Conservation (phyloP, 2,113 vertebrate species). For the Reinhardtius hippoglossoides region DNA sequence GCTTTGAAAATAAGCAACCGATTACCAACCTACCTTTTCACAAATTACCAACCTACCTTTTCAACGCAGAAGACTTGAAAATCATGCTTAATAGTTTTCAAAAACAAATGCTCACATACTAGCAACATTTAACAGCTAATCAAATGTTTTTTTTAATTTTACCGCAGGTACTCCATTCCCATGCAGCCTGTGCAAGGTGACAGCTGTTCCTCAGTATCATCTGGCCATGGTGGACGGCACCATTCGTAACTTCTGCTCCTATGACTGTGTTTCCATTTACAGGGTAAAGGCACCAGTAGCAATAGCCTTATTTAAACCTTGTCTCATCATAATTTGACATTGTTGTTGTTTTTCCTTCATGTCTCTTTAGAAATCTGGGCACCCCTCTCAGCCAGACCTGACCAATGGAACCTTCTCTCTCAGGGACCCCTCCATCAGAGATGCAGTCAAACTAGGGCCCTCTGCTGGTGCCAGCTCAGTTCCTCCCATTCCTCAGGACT, state of each 20-base stretch:
- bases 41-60: no score
- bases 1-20: no score
- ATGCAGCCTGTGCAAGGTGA: slow-evolving; percentile 92
- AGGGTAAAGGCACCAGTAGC: slow-evolving; percentile 82
- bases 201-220: slow-evolving; percentile 94
- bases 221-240: slow-evolving; percentile 97
- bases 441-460: slow-evolving; percentile 34
- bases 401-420: slow-evolving; percentile 63
- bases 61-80: no score
- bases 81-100: no score
- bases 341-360: not conserved
- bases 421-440: slow-evolving; percentile 46
- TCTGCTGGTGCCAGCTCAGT: slow-evolving; percentile 56
- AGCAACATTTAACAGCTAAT: not conserved
- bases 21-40: no score
- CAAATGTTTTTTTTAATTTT: not conserved
- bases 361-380: slow-evolving; percentile 54
- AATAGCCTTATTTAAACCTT: not conserved
- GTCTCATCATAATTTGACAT: not conserved
- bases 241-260: slow-evolving; percentile 97
- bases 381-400: slow-evolving; percentile 46
- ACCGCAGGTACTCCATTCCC: slow-evolving; percentile 89
- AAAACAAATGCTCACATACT: not conserved
- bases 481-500: slow-evolving; percentile 64
- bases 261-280: slow-evolving; percentile 89